Evolutionary conservation across 2,797 vertebrate genomes (phyloP).

Genomic region (Fringilla coelebs): DNA sequence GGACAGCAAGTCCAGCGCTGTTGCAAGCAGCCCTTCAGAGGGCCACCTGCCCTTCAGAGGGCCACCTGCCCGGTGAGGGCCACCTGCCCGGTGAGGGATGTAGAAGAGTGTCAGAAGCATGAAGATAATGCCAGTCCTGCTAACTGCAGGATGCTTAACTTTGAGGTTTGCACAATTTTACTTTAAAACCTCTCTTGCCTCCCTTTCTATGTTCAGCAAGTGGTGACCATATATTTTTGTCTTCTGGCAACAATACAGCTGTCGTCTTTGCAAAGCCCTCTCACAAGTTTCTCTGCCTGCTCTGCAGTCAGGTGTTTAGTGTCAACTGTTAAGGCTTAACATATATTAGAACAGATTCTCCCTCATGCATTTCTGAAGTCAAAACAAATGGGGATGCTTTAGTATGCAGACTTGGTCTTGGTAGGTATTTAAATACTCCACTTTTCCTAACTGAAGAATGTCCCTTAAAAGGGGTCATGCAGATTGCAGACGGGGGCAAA

Average conservation of each 20-base stretch:
- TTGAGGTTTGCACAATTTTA: neutral
- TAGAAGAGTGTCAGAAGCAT: neutral
- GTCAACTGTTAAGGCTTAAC: neutral
- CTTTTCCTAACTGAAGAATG: neutral
- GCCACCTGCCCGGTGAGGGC: neutral
- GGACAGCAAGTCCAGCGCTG: neutral
- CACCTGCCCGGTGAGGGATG: neutral
- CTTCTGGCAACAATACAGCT: neutral
- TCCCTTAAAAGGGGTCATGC: neutral
- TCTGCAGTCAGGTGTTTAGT: neutral
- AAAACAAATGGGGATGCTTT: neutral
- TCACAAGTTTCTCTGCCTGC: neutral
- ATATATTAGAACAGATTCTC: neutral
- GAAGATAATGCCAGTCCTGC: neutral
- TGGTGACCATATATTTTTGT: neutral
- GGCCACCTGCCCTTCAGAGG: no score
- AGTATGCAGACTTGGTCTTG: no score
- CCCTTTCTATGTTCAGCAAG: neutral
- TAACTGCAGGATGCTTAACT: neutral
- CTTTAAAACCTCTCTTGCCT: neutral
- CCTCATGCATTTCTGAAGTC: neutral
- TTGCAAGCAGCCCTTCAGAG: neutral
- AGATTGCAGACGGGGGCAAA: neutral
- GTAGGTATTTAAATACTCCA: neutral
- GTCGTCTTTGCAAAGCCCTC: neutral